Base-by-base conservation (phyloP, 2,113 vertebrate species). In the Halichoeres trimaculatus region DNA sequence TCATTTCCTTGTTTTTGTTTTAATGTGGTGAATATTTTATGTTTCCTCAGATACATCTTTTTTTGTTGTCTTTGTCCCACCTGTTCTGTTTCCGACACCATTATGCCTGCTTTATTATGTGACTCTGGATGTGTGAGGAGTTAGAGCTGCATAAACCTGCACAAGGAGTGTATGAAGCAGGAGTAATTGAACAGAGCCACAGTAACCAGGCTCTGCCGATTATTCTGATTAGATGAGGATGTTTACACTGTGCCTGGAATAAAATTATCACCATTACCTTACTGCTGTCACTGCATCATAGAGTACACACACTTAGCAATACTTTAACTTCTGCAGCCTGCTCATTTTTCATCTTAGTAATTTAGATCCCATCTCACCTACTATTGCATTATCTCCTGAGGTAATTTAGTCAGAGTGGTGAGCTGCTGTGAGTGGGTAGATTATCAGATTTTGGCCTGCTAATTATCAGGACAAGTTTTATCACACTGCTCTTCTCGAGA, bases 381-480 rank as follows among this genome's bases (percentile, higher is more conserved):
- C 23, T 70, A 64, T 74, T 77, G 48, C 51, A 50, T 88, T 83
- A 84, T 78, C 68, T 53, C 34, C 63, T 74, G 41, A 11, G 58
- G 23, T 84, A 76, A 84, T 84, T 81, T 59, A 69, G 76, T 58
- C 6, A 78, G 13, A 61, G 50, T 54, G 0, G n/a, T 30, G 51
- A 26, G 52, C 64, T 20, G 58, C 48, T 54, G 70, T 57, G 63
- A 88, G 74, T 65, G 26, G 59, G 62, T 13, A 43, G 59, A 64
- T 84, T 79, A 80, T 81, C 78, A 69, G 75, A 81, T 80, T 80
- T 67, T 52, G 52, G 51, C 59, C 72, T 59, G 61, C 61, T 75
- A 74, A 83, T 84, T 51, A 86, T 70, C 73, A 74, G 54, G 50
- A 70, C 62, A 34, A 30, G 61, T 68, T 84, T 84, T 68, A 69